Percentiles rank a stretch among this genome's conserved stretches.
These are phyloP conservation scores for Pachypeltis micranthus DNA, from an alignment of 1,140 invertebrate species.

Conservation along the genomic window DNA sequence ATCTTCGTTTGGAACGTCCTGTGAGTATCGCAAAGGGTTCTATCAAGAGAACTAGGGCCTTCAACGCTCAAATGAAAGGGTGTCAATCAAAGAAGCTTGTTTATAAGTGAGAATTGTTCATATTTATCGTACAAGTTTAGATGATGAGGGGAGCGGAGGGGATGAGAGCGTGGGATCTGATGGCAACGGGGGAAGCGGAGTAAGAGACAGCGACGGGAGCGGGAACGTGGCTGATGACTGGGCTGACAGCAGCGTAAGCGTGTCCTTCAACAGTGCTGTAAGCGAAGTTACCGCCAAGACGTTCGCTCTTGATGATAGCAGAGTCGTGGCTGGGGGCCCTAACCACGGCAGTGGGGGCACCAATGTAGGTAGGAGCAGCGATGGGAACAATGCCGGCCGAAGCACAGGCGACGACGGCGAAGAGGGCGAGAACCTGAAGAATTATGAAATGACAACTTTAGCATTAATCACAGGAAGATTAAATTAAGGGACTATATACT, in stretches of 20 bases:
- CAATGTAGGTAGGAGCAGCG: conserved; percentile 18
- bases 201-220: conserved; percentile 29
- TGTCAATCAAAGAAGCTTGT: too few relatives aligned
- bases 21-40: too few relatives aligned
- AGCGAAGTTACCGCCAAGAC: conserved; percentile 43
- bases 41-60: too few relatives aligned
- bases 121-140: neutral
- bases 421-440: neutral
- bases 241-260: conserved; percentile 38
- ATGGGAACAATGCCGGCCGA: conserved; percentile 20
- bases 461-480: too few relatives aligned
- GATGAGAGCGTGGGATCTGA: conserved; percentile 1
- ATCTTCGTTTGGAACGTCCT: too few relatives aligned
- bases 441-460: too few relatives aligned
- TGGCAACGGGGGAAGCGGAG: conserved; percentile 22
- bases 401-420: conserved; percentile 1
- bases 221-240: conserved; percentile 32
- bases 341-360: conserved; percentile 29
- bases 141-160: conserved; percentile 15
- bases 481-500: too few relatives aligned
- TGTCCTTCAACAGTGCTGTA: conserved; percentile 42
- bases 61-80: too few relatives aligned
- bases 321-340: conserved; percentile 40
- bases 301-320: conserved; percentile 40
- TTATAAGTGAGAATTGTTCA: too few relatives aligned